phyloP scores from a whole-genome alignment of 2,888 invertebrate species.

The Epirrita christyi region DNA sequence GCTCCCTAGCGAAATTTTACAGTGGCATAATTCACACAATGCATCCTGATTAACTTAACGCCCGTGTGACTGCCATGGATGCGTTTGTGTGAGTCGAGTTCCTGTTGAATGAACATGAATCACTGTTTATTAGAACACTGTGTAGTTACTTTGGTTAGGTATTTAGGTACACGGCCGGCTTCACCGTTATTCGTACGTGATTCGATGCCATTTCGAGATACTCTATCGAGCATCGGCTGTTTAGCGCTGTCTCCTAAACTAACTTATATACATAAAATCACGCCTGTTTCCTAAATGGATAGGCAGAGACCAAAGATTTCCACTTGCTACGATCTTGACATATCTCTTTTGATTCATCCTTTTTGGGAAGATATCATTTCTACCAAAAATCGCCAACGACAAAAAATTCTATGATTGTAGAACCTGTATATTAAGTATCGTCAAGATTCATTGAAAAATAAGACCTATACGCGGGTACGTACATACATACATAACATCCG shows the following conservation, averaged over 20 bases:
- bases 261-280: too few relatives aligned
- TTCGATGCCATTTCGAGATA: slow-evolving; percentile 41
- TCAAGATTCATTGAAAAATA: too few relatives aligned
- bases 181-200: slow-evolving; percentile 47
- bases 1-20: background rate
- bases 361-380: too few relatives aligned
- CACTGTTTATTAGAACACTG: slow-evolving; percentile 14
- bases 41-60: slow-evolving; percentile 17
- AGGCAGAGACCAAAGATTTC: too few relatives aligned
- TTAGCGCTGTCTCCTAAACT: slow-evolving; percentile 14
- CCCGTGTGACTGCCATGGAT: background rate
- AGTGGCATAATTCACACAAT: background rate
- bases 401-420: too few relatives aligned
- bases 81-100: background rate
- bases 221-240: slow-evolving; percentile 40
- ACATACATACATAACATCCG: too few relatives aligned
- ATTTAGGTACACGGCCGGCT: slow-evolving; percentile 15
- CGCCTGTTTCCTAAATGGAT: too few relatives aligned
- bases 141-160: slow-evolving; percentile 12
- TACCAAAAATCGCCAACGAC: too few relatives aligned
- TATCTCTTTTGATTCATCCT: too few relatives aligned
- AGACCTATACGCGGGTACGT: too few relatives aligned
- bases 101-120: slow-evolving; percentile 4
- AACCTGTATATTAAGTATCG: too few relatives aligned
- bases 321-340: too few relatives aligned